Base-by-base conservation (phyloP, 2,888 invertebrate genomes). In the Ophraella communa region DNA sequence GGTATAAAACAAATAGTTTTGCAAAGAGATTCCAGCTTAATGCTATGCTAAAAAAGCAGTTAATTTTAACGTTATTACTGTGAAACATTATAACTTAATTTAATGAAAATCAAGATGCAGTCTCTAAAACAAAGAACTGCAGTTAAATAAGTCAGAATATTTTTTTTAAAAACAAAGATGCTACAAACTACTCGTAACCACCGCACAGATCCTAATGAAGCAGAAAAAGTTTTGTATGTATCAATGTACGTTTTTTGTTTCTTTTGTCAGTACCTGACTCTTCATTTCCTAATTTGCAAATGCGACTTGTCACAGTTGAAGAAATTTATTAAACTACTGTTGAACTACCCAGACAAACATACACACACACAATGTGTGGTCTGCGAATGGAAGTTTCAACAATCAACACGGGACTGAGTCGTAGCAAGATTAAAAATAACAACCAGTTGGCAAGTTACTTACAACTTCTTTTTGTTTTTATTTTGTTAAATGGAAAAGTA, bases 231-330 rank as follows among this genome's bases (percentile, higher is more conserved):
- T 49, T 14, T 20, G 18, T 47, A 20, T n/a, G 45, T 47, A 21
- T 4, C 27, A 51, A 27, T 51, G 49, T 39, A 27, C 17, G 14
- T 23, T 51, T 47, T 47, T 47, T 23, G 10, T 4, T 42, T 18
- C 4, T 21, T 23, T 23, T 47, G 21, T 47, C 47, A 47, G 47
- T 47, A n/a, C 47, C 47, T 4, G 23, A 47, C 47, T 51, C 49
- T 54, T 17, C 57, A 56, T 65, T 56, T 57, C 54, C 62, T 67
- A 70, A 67, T 69, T 67, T 67, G 69, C 67, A 66, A 66, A 58
- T 60, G 56, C 62, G 61, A 61, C 59, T 52, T 62, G 68, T 68
- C 59, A 58, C 64, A 64, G 62, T 45, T 49, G 54, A 62, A 64
- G 64, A 61, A 68, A 64, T 68, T 68, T 66, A 68, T 68, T 59